Percentiles rank a stretch among this genome's conserved stretches.
Evolutionary conservation across 2,888 invertebrate genomes (phyloP).

Genomic region (Nomada goodeniana): DNA sequence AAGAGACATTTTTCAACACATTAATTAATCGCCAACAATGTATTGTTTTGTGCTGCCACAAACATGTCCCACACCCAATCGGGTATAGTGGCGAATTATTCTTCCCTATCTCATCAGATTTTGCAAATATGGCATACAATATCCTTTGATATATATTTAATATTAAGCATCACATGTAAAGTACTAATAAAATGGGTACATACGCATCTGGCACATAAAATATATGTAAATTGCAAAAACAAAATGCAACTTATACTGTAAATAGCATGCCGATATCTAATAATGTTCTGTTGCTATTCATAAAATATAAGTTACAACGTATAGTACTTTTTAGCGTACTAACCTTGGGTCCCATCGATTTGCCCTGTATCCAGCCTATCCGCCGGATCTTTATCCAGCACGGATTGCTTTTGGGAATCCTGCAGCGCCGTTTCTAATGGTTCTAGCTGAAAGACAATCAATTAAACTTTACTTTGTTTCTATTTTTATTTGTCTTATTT

Average conservation of each 20-base stretch:
- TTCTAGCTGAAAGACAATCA: slow-evolving; percentile 72
- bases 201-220: slow-evolving; percentile 20
- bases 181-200: neutral
- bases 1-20: neutral
- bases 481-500: neutral
- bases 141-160: neutral
- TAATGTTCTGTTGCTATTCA: neutral
- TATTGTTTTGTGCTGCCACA: neutral
- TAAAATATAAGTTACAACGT: neutral
- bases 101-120: neutral
- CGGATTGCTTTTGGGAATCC: slow-evolving; percentile 73
- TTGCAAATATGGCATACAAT: neutral
- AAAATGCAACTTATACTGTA: slow-evolving; percentile 11
- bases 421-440: slow-evolving; percentile 77
- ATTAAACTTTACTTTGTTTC: neutral
- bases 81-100: slow-evolving; percentile 4
- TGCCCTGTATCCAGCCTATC: slow-evolving; percentile 78
- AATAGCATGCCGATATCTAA: slow-evolving; percentile 16
- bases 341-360: slow-evolving; percentile 76
- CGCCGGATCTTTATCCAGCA: slow-evolving; percentile 71
- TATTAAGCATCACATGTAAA: neutral
- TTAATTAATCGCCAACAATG: neutral
- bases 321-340: slow-evolving; percentile 45
- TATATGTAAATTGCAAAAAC: slow-evolving; percentile 23
- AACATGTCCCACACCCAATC: neutral